Base-by-base conservation (phyloP, 1,140 invertebrate species). In the Drosophila pandora region DNA sequence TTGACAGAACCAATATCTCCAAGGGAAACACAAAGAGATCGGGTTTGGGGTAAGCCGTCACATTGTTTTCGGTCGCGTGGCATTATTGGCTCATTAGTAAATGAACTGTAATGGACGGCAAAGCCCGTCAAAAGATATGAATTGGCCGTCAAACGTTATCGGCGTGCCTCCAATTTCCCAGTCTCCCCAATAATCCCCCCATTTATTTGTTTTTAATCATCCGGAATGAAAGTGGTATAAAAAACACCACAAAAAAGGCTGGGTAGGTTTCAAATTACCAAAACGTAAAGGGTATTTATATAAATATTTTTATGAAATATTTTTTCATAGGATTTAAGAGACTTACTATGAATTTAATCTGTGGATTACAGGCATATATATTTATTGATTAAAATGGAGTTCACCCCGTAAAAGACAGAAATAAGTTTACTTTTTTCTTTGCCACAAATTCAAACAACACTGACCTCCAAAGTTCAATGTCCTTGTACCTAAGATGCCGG, bases 41-140 rank as follows among this genome's bases (percentile, higher is more conserved):
- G 39, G 28, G 45, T 55, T 56, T 23, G 37, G 49, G 37, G 32
- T 60, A 43, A 60, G 25, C 39, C 49, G 55, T 61, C 17, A 47
- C 48, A 56, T 50, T 13, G 68, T 32, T 52, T 54, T 54, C 21
- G 32, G 63, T 50, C 73, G 59, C 68, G 57, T 84, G 68, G 79
- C 61, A 30, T 87, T 76, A 85, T 78, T 85, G 82, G 70, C 74
- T 85, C 82, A 85, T 85, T 87, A 85, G 78, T 53, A 85, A 85
- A 85, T 85, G 69, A 81, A 75, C 69, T 82, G 82, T 68, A 76
- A 87, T 85, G 74, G 65, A 57, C 57, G 73, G 62, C 60, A 76
- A 77, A 73, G 82, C 69, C 82, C 78, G 74, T 75, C 78, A 87
- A 75, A 64, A 68, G 68, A 73, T 80, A 81, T 62, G 45, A 64